Percentiles rank a stretch among this genome's conserved stretches.
phyloP scores from a whole-genome alignment of 2,797 vertebrate species.

The Jordanella pulchra region DNA sequence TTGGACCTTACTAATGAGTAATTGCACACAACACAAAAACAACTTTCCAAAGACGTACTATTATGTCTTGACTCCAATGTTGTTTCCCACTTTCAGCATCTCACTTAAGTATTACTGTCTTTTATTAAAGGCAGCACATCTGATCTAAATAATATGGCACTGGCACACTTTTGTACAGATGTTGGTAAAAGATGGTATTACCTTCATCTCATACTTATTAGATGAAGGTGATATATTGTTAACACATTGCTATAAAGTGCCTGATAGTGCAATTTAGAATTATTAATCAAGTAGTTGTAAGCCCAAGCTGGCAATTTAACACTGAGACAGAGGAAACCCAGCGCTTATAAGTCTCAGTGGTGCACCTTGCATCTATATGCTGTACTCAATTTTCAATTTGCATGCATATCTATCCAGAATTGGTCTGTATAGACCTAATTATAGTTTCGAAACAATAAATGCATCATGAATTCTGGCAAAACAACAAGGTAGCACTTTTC shows the following conservation, averaged over 20 bases:
- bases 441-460: slow-evolving; percentile 3
- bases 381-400: not conserved
- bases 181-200: not conserved
- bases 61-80: slow-evolving; percentile 12
- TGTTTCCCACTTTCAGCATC: not conserved
- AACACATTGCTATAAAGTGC: not conserved
- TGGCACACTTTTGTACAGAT: not conserved
- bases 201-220: not conserved
- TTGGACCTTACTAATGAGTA: slow-evolving; percentile 35
- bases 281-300: not conserved
- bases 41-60: slow-evolving; percentile 21
- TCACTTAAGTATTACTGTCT: not conserved
- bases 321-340: not conserved
- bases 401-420: slow-evolving; percentile 1
- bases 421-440: slow-evolving; percentile 13
- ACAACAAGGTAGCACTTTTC: not conserved
- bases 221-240: not conserved
- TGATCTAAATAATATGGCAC: not conserved
- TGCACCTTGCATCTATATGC: not conserved
- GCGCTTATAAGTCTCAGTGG: slow-evolving; percentile 1
- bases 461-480: not conserved
- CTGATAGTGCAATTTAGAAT: not conserved
- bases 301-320: not conserved
- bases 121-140: not conserved
- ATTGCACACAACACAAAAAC: slow-evolving; percentile 32